Evolutionary conservation across 1,140 invertebrate genomes (phyloP), one percentile per base, ranked within the genome.

Genomic region (Tyrophagus putrescentiae): DNA sequence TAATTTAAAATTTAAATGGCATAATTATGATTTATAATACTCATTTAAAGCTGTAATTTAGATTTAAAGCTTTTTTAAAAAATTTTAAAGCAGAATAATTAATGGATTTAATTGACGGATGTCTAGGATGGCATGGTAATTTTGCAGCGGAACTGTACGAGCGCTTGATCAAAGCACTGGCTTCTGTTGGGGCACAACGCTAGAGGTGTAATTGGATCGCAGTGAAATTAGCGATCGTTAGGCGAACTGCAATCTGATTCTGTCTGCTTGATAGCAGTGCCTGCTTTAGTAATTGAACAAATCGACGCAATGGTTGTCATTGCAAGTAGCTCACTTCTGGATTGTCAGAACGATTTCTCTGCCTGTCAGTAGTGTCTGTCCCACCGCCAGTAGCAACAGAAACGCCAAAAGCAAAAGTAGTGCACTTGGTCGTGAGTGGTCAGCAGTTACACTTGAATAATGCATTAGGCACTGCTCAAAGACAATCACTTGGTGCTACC

Each of bases 11-110:
- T 48, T 39, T 48, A 48, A 48, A 48, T 48, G 7, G n/a, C 7
- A 7, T 48, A 48, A 48, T 48, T 48, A 48, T 48, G 45, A 48
- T 48, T 48, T 48, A 48, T 48, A 48, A 48, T 48, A 6, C 45
- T 25, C 18, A 18, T 6, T 48, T 48, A 48, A 18, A 13, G 31
- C 7, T 18, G 45, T 48, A 48, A 48, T 48, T 48, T 48, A 13
- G 7, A 48, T 29, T 48, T 48, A 7, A 48, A 9, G 31, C 18
- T 25, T 48, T 48, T 48, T 48, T n/a, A n/a, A n/a, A 48, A 48
- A 48, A 25, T 39, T 39, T 48, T 48, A 48, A 48, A 6, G 45
- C 13, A 6, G 21, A 48, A 48, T 48, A 48, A 48, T 48, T 48
- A 48, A 48, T 48, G 45, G 7, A 48, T 9, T 18, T 48, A 48